A percentile compares a stretch with the other conserved stretches of the same genome.
Evolutionary conservation across 2,888 invertebrate species (phyloP).

Genomic region (Lomographa bimaculata): DNA sequence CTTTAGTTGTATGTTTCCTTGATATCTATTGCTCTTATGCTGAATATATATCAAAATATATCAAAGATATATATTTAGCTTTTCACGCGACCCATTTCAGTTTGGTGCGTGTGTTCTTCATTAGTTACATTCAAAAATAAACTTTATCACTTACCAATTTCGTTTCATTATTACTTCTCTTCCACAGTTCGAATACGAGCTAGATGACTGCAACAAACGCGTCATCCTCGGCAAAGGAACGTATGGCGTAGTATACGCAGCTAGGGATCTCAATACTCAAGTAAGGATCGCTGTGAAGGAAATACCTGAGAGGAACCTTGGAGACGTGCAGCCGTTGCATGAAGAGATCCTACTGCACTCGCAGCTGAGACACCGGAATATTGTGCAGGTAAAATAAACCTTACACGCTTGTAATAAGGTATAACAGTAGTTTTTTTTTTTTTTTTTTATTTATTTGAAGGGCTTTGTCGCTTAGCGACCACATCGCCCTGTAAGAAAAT

Average conservation of each 20-base stretch:
- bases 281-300: slow-evolving; percentile 98
- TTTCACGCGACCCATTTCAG: too few species aligned
- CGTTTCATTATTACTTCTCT: background rate
- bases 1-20: too few species aligned
- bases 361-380: slow-evolving; percentile 96
- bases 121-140: too few species aligned
- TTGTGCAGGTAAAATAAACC: slow-evolving; percentile 88
- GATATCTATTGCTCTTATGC: too few species aligned
- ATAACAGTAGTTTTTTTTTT: slow-evolving; percentile 6
- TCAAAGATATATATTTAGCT: too few species aligned
- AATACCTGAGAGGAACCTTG: slow-evolving; percentile 97
- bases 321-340: slow-evolving; percentile 98
- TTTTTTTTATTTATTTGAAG: too few species aligned
- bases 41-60: too few species aligned
- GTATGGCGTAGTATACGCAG: slow-evolving; percentile 97
- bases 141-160: too few species aligned
- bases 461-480: too few species aligned
- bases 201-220: slow-evolving; percentile 94
- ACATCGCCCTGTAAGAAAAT: too few species aligned
- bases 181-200: slow-evolving; percentile 95
- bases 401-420: background rate
- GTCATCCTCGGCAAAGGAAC: slow-evolving; percentile 97
- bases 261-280: slow-evolving; percentile 96
- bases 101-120: too few species aligned
- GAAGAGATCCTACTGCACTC: slow-evolving; percentile 99